Base-by-base conservation (phyloP, 1,140 invertebrate genomes). In the Protaetia brevitarsis region DNA sequence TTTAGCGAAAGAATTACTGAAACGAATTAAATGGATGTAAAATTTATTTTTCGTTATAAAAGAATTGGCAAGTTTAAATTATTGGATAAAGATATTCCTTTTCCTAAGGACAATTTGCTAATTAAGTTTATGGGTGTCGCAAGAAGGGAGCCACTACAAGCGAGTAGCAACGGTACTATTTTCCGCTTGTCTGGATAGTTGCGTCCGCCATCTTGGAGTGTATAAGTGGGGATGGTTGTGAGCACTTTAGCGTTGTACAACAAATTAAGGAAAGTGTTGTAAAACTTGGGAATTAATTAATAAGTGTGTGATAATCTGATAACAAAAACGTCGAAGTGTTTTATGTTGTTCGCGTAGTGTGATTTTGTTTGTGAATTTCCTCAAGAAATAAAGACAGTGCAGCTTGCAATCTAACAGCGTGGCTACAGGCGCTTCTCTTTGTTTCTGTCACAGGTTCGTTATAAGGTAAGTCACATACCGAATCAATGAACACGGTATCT, bases 121-220 rank as follows among this genome's bases (percentile, higher is more conserved):
- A 66, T 56, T 65, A 64, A 63, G 64, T 67, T 61, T 68, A 56
- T 27, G 26, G 23, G 16, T 61, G 37, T 65, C 45, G 37, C 60
- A 66, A 64, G 65, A 63, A 65, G 65, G 65, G 65, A 63, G 31
- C 59, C 61, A 23, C 58, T 61, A 63, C 64, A 68, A 66, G 51
- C 63, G 57, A 59, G 57, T 59, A 59, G 27, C 21, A 70, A 71
- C 69, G 69, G 68, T 69, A 69, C 66, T 68, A 69, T 66, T 72
- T 62, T 63, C 65, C 37, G 28, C 37, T 41, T 29, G 29, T 31
- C 60, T 63, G 60, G 36, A 67, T 69, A 72, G 69, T 69, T 70
- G 72, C 65, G 69, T 69, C 75, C 71, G 75, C 75, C 75, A 77
- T 77, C 73, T 77, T 77, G 73, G 70, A 71, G 71, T 74, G 68